A percentile compares a stretch with the other conserved stretches of the same genome.
Conservation (phyloP, 2,113 vertebrate genomes). For the Semnornis frantzii region DNA sequence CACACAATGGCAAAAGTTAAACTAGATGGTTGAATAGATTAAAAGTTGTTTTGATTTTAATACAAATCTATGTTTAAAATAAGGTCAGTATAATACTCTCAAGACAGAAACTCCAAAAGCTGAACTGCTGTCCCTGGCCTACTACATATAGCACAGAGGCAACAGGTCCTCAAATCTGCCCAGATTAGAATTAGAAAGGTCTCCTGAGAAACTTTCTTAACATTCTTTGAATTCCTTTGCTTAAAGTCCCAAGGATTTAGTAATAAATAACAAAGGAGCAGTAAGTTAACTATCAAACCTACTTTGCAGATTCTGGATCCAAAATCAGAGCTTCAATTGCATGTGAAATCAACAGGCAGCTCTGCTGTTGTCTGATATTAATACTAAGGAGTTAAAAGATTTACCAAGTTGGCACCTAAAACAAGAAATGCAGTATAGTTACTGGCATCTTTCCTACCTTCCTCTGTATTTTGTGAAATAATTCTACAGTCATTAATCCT, state of each 20-base stretch:
- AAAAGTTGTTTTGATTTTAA: neutral
- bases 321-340: conserved; percentile 94
- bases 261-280: neutral
- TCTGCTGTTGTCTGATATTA: conserved; percentile 91
- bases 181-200: neutral
- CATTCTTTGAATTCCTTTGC: neutral
- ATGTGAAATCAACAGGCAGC: conserved; percentile 93
- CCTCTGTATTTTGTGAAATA: neutral
- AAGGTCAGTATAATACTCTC: neutral
- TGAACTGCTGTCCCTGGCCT: neutral
- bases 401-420: neutral
- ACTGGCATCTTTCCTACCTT: neutral
- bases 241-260: neutral
- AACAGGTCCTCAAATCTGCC: neutral
- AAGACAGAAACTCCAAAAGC: neutral
- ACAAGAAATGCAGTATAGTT: neutral
- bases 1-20: neutral
- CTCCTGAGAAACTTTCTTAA: neutral
- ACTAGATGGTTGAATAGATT: neutral
- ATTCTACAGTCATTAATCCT: neutral
- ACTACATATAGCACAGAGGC: neutral
- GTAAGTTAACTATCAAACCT: conserved; percentile 32
- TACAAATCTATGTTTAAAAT: neutral
- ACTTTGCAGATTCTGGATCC: conserved; percentile 94
- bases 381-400: conserved; percentile 55